Conservation (phyloP, 2,888 invertebrate species). For the Trichopria drosophilae region DNA sequence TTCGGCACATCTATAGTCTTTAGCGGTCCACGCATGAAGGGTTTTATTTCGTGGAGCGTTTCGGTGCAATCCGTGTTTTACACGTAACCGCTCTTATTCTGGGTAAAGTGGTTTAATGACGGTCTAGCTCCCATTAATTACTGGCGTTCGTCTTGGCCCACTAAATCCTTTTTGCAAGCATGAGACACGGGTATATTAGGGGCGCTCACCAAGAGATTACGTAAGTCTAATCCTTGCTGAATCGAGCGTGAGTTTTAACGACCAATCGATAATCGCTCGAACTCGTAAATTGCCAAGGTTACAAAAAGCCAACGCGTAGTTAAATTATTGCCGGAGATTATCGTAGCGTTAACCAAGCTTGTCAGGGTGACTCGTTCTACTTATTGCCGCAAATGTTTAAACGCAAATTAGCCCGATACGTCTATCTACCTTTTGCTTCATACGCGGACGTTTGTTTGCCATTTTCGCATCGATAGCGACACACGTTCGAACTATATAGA, state of each 20-base stretch:
- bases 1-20: no score
- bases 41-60: no score
- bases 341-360: conserved; percentile 39
- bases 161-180: conserved; percentile 23
- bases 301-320: conserved; percentile 33
- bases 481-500: no score
- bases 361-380: conserved; percentile 20
- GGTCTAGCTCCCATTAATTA: conserved; percentile 19
- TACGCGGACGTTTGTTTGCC: no score
- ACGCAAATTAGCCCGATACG: no score
- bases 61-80: no score
- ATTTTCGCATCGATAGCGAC: no score
- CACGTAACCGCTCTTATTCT: no score
- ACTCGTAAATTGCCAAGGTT: conserved; percentile 43
- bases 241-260: conserved; percentile 37
- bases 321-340: conserved; percentile 44
- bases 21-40: no score
- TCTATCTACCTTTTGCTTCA: no score
- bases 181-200: conserved; percentile 4
- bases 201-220: conserved; percentile 25
- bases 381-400: background rate
- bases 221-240: conserved; percentile 30
- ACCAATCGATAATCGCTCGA: conserved; percentile 42
- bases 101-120: no score
- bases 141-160: conserved; percentile 14